Percentiles rank a stretch among this genome's conserved stretches.
These are phyloP conservation scores for Alauda arvensis DNA, from an alignment of 2,797 vertebrate genomes.

Conservation along the genomic window DNA sequence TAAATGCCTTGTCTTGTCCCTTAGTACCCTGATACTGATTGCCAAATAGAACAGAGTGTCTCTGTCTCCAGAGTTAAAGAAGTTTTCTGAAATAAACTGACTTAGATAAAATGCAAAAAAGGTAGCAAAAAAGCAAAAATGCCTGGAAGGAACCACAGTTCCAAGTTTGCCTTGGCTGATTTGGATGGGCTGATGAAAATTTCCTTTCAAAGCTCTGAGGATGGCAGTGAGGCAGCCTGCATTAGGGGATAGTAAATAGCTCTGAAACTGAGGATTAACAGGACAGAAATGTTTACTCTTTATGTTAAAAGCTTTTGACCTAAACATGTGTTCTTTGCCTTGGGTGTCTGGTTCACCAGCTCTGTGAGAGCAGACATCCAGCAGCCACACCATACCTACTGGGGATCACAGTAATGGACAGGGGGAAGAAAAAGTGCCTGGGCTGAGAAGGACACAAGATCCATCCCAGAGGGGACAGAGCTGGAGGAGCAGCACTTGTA, in stretches of 20 bases:
- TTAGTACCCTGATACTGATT: background rate
- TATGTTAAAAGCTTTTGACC: background rate
- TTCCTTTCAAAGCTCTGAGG: background rate
- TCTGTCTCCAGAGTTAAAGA: background rate
- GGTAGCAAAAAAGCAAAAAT: background rate
- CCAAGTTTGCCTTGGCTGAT: background rate
- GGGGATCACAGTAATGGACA: background rate
- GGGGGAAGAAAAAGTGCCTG: background rate
- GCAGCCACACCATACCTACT: background rate
- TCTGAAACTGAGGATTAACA: background rate
- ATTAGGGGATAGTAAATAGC: background rate
- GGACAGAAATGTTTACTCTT: background rate
- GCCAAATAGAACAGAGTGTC: background rate
- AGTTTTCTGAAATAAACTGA: background rate
- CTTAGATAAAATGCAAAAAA: background rate
- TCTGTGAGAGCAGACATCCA: background rate
- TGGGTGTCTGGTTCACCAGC: background rate
- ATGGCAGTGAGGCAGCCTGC: background rate
- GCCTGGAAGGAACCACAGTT: rapidly evolving
- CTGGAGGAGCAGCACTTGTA: background rate
- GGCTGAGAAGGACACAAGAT: background rate
- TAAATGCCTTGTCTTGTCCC: background rate
- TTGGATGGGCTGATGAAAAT: background rate
- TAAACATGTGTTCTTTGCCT: background rate
- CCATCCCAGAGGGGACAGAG: background rate